phyloP scores from a whole-genome alignment of 2,888 invertebrate species.

The Hipparchia sbordonii region DNA sequence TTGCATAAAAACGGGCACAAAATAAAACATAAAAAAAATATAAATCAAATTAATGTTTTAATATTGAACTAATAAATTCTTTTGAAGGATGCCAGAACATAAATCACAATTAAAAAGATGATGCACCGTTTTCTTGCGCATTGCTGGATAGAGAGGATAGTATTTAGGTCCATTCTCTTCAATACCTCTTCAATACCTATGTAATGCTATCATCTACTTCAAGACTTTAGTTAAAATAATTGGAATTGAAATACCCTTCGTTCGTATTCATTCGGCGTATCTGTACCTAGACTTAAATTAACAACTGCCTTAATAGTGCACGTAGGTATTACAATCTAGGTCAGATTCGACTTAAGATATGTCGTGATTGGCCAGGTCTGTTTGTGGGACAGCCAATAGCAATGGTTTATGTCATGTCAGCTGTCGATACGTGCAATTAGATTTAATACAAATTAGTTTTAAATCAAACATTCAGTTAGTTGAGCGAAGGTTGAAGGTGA shows the following conservation, averaged over 20 bases:
- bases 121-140: too few relatives aligned
- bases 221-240: background rate
- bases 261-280: conserved; percentile 5
- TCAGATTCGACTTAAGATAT: conserved; percentile 29
- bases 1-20: too few relatives aligned
- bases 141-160: too few relatives aligned
- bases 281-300: conserved; percentile 19
- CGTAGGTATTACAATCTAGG: conserved; percentile 39
- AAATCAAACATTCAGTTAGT: conserved; percentile 21
- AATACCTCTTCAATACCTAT: too few relatives aligned
- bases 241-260: conserved; percentile 8
- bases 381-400: conserved; percentile 35
- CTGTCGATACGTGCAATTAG: conserved; percentile 29
- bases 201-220: background rate
- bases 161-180: too few relatives aligned
- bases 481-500: conserved; percentile 26
- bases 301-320: conserved; percentile 31
- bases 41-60: too few relatives aligned
- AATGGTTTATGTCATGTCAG: conserved; percentile 31
- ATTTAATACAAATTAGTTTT: conserved; percentile 26
- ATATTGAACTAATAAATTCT: too few relatives aligned
- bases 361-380: conserved; percentile 36
- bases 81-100: too few relatives aligned
- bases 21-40: too few relatives aligned
- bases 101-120: too few relatives aligned